Conservation (phyloP, 2,888 invertebrate species). For the Cryptophagus acutangulus region DNA sequence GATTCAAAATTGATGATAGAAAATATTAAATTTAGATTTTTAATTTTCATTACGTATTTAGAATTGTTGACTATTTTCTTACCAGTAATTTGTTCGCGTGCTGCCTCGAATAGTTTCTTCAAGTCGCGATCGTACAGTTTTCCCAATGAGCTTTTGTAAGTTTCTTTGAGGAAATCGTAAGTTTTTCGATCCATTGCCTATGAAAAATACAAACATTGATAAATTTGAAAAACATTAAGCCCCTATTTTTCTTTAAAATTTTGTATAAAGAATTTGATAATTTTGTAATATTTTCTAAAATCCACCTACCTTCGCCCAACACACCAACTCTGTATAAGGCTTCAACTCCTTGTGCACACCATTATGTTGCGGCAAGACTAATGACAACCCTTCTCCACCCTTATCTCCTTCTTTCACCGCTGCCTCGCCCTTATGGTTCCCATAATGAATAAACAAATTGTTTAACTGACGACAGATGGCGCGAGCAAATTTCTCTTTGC, state of each 20-base stretch:
- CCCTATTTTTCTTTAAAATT: background rate
- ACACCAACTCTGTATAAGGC: conserved; percentile 86
- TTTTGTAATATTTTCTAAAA: conserved; percentile 1
- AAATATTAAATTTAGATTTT: too few species aligned
- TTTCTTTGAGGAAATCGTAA: conserved; percentile 74
- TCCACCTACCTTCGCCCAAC: conserved; percentile 76
- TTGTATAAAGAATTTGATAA: conserved; percentile 3
- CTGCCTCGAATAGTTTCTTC: conserved; percentile 70
- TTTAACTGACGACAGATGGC: conserved; percentile 86
- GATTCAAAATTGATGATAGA: too few species aligned
- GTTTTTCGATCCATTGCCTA: conserved; percentile 72
- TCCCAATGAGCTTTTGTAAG: conserved; percentile 76
- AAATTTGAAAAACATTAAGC: too few species aligned
- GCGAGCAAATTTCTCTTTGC: conserved; percentile 73
- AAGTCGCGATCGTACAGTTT: conserved; percentile 87
- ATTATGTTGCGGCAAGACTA: conserved; percentile 70
- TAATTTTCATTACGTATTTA: too few species aligned
- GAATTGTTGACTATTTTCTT: conserved; percentile 12
- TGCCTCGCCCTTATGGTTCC: conserved; percentile 64
- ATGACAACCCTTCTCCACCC: conserved; percentile 48
- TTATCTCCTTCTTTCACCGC: too few species aligned
- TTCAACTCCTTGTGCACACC: conserved; percentile 80
- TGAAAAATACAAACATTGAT: conserved; percentile 14
- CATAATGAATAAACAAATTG: conserved; percentile 92
- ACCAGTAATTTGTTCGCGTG: conserved; percentile 53